Evolutionary conservation across 2,113 vertebrate genomes (phyloP).

Genomic region (Mustelus asterias): DNA sequence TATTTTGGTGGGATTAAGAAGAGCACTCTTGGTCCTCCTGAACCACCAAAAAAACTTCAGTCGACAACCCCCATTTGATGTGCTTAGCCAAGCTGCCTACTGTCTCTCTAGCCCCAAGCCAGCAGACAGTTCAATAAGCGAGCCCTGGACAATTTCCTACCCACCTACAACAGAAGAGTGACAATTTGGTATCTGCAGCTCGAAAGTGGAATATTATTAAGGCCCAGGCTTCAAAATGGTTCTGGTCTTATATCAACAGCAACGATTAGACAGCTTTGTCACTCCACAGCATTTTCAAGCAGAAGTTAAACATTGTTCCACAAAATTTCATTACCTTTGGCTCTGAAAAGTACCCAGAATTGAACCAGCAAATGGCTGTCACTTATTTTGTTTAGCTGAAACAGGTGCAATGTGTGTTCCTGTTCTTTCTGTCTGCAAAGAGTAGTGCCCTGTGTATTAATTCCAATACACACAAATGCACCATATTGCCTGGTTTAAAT

Average conservation of each 20-base stretch:
- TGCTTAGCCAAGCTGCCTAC: neutral
- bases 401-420: too few species aligned
- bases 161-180: neutral
- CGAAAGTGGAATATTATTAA: too few species aligned
- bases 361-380: too few species aligned
- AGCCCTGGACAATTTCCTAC: neutral
- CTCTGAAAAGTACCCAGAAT: too few species aligned
- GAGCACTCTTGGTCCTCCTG: neutral
- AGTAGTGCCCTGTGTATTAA: too few species aligned
- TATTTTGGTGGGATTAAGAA: neutral
- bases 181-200: too few species aligned
- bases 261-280: neutral
- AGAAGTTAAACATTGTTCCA: neutral
- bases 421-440: too few species aligned
- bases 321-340: too few species aligned
- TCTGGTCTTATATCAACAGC: neutral
- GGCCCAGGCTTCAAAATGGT: neutral
- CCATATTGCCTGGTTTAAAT: too few species aligned
- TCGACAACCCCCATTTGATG: neutral
- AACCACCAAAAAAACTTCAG: neutral
- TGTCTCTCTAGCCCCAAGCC: neutral
- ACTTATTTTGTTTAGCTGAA: too few species aligned
- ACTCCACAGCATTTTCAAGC: neutral
- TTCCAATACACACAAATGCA: too few species aligned
- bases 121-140: neutral